These are phyloP conservation scores for Axis porcinus DNA, from an alignment of 2,113 vertebrate genomes.

Conservation along the genomic window DNA sequence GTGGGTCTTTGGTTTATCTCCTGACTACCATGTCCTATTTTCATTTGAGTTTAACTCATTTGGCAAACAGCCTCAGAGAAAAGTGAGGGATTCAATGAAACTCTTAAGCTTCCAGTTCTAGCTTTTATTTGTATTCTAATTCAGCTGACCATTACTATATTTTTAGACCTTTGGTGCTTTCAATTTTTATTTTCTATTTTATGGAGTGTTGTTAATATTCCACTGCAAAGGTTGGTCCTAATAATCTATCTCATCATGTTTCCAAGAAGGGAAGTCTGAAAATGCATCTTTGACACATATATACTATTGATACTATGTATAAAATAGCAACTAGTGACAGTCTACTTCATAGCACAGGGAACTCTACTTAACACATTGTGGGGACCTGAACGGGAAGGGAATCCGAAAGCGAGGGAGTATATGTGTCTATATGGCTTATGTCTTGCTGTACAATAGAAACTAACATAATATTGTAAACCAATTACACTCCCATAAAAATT, in stretches of 20 bases:
- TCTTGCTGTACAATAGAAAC: background rate
- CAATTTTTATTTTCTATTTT: background rate
- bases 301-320: background rate
- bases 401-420: accelerated
- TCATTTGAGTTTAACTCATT: background rate
- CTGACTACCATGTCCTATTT: background rate
- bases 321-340: background rate
- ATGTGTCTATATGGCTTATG: background rate
- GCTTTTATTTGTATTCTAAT: background rate
- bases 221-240: background rate
- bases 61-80: background rate
- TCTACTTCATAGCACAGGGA: background rate
- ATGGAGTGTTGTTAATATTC: background rate
- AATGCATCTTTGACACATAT: background rate
- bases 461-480: background rate
- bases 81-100: background rate
- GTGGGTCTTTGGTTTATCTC: background rate
- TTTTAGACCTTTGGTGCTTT: background rate
- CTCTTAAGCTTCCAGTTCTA: background rate
- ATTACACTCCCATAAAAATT: background rate
- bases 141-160: background rate
- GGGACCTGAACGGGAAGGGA: background rate
- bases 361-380: background rate
- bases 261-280: background rate
- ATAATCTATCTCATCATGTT: background rate